These are phyloP conservation scores for Odontamblyopus lacepedii DNA, from an alignment of 2,797 vertebrate species.

Conservation along the genomic window DNA sequence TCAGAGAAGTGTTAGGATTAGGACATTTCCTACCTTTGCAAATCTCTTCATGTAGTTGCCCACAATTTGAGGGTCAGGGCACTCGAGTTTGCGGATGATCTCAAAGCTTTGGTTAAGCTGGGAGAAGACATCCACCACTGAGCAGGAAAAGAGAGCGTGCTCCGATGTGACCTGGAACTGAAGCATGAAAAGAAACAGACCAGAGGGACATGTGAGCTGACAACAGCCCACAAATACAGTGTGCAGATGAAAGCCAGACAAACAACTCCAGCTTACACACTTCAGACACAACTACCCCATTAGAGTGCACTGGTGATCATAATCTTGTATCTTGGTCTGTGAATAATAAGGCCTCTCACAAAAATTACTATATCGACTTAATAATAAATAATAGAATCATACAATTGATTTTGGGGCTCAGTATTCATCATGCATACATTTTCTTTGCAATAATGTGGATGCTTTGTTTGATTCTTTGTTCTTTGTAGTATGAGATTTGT, in stretches of 20 bases:
- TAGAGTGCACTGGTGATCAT: not conserved
- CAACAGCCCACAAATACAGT: not conserved
- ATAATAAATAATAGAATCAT: too few species aligned
- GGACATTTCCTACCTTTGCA: conserved; percentile 87
- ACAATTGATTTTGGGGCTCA: too few species aligned
- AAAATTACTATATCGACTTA: too few species aligned
- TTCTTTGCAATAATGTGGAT: too few species aligned
- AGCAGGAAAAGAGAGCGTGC: conserved; percentile 94
- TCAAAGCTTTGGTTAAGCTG: conserved; percentile 99
- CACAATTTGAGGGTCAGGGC: conserved; percentile 94
- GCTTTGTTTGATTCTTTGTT: too few species aligned
- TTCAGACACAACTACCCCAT: not conserved
- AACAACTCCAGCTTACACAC: not conserved
- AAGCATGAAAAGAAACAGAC: conserved; percentile 28
- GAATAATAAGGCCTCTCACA: too few species aligned
- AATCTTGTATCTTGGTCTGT: not conserved
- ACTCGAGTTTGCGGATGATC: conserved; percentile 96
- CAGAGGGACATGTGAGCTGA: conserved; percentile 12
- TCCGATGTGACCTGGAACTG: conserved; percentile 98
- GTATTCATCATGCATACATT: too few species aligned
- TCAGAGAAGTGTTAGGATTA: not conserved
- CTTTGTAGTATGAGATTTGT: too few species aligned
- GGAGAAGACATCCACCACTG: conserved; percentile 96
- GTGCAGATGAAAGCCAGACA: not conserved
- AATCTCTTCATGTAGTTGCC: conserved; percentile 98